Base-by-base conservation (phyloP, 1,140 invertebrate species). In the Tenebrio molitor region DNA sequence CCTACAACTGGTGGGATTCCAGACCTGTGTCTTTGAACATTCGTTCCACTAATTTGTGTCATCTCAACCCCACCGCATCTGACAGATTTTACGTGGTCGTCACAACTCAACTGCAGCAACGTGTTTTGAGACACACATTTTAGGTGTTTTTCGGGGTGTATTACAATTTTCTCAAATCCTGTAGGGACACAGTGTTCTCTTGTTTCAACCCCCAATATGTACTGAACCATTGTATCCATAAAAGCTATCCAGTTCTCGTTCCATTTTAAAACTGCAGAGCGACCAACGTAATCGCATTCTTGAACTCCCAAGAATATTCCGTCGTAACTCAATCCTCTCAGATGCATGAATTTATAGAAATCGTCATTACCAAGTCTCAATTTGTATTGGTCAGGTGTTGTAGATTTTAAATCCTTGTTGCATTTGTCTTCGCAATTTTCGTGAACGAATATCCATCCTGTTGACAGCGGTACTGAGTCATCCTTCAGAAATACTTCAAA, bases 21-120 rank as follows among this genome's bases (percentile, higher is more conserved):
- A n/a, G n/a, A n/a, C n/a, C n/a, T n/a, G n/a, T n/a, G n/a, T n/a
- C n/a, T n/a, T n/a, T n/a, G n/a, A n/a, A n/a, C n/a, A n/a, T n/a
- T n/a, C n/a, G n/a, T n/a, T n/a, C n/a, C n/a, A n/a, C n/a, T n/a
- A n/a, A n/a, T n/a, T n/a, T n/a, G 98, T 87, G 36, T 96, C 77
- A 98, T 85, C 84, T 97, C 95, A 21, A 98, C 88, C 34, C 96
- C 96, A 6, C 94, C 95, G 44, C 93, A 91, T 79, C 91, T 89
- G 15, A 94, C 89, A 0, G 93, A 87, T 79, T 91, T 90, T 16
- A 95, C 12, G 14, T 58, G n/a, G 12, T 58, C 29, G n/a, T n/a
- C n/a, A n/a, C n/a, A 25, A 29, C 23, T n/a, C 29, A 83, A 25
- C 19, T 58, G 3, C 16, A 42, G n/a, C 39, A 16, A 6, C 33